Evolutionary conservation across 2,797 vertebrate genomes (phyloP), one percentile per base, ranked within the genome.

Genomic region (Parotocinclus haroldoi): DNA sequence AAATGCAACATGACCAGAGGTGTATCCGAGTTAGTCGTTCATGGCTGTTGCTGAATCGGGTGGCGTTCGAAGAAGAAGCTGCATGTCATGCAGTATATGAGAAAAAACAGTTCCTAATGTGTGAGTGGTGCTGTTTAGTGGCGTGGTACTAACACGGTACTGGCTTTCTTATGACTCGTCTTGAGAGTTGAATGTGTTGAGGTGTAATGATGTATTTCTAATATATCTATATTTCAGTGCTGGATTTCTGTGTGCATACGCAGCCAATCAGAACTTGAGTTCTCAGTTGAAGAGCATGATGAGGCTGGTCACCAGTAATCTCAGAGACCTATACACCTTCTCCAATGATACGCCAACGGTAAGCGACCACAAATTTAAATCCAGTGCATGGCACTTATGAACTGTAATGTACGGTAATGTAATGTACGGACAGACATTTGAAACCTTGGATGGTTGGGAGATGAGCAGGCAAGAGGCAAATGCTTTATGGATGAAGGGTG

Each of bases 231-330:
- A 11, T 71, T 71, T 9, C 84, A 98, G 96, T 65, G 75, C 94
- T 5, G 96, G 96, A 11, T 91, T 96, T 1, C 76, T 95, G 75
- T 96, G 86, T 75, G 92, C 93, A 0, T 98, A 96, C 10, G 86
- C 88, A 54, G 93, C 95, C 72, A 98, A 95, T 84, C 92, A 96
- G 78, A 92, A 96, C 80, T 85, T 96, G 75, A 94, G 92, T 75
- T 92, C 86, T 27, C 90, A 93, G 81, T 76, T 94, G 70, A 88
- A 88, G 84, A 91, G 85, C 83, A 86, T 93, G 60, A 88, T 82
- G 76, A 84, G 83, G 11, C 75, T 98, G 80, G 87, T 93, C 63
- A 93, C 92, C 80, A 96, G 91, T 88, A 99, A 98, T 82, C 91
- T 96, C 83, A 94, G 88, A 78, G 96, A 99, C 80, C 71, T 99